phyloP scores from a whole-genome alignment of 30 jellyfish, hydroid and myxozoan species.

The Aurelia coerulea region DNA sequence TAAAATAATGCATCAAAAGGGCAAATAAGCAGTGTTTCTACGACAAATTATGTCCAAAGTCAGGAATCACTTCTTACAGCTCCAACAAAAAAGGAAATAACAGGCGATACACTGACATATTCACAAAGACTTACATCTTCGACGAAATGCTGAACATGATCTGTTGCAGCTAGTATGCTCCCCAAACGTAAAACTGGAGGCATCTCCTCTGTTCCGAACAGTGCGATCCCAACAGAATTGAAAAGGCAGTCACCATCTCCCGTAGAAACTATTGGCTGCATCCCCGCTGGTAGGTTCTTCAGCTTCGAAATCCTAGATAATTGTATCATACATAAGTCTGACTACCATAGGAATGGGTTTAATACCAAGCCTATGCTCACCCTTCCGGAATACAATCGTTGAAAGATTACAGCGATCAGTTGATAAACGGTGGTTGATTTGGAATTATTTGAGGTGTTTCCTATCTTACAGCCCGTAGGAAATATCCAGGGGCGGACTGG shows the following conservation, averaged over 20 bases:
- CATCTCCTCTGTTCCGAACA: too few relatives aligned
- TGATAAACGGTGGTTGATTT: background rate
- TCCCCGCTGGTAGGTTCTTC: background rate
- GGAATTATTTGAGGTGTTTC: too few relatives aligned
- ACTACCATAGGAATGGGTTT: background rate
- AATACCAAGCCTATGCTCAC: background rate
- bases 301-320: background rate
- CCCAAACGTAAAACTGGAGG: background rate
- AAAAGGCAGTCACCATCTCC: constrained; percentile 6
- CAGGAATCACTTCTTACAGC: too few relatives aligned
- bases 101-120: background rate
- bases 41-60: too few relatives aligned
- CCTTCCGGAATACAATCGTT: background rate
- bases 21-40: too few relatives aligned
- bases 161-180: background rate
- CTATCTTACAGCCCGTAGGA: too few relatives aligned
- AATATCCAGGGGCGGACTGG: too few relatives aligned
- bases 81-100: background rate
- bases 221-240: background rate
- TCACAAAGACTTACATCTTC: background rate
- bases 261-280: background rate
- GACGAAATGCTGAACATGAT: background rate
- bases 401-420: background rate
- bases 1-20: too few relatives aligned
- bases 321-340: background rate